Conservation (phyloP, 2,888 invertebrate genomes). For the Trichogramma evanescens region DNA sequence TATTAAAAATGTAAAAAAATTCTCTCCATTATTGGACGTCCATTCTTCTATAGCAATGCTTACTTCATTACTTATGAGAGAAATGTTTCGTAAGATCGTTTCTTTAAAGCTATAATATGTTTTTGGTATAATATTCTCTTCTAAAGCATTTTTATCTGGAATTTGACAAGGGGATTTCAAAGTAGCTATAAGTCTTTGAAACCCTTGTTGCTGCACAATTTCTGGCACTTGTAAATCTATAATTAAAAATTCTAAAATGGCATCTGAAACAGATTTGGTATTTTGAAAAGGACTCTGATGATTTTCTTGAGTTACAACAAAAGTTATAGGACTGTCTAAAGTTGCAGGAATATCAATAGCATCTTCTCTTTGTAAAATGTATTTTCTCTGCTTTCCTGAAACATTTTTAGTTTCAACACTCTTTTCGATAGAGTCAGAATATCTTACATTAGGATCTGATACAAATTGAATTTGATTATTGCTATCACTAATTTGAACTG, state of each 20-base stretch:
- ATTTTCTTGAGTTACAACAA: slow-evolving; percentile 40
- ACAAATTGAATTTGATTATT: slow-evolving; percentile 43
- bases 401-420: slow-evolving; percentile 22
- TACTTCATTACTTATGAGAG: slow-evolving; percentile 37
- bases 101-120: slow-evolving; percentile 46
- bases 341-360: slow-evolving; percentile 7
- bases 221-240: slow-evolving; percentile 48
- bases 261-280: slow-evolving; percentile 46
- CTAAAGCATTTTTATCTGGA: slow-evolving; percentile 47
- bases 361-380: slow-evolving; percentile 34
- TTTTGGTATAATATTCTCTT: slow-evolving; percentile 48
- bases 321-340: slow-evolving; percentile 31
- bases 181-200: slow-evolving; percentile 47
- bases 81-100: slow-evolving; percentile 36
- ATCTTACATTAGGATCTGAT: slow-evolving; percentile 41
- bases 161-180: slow-evolving; percentile 48
- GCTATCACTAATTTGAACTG: slow-evolving; percentile 42
- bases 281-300: slow-evolving; percentile 24
- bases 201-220: slow-evolving; percentile 48
- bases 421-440: slow-evolving; percentile 26
- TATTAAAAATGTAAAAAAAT: slow-evolving; percentile 45
- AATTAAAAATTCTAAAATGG: slow-evolving; percentile 48
- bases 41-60: slow-evolving; percentile 49
- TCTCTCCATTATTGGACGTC: slow-evolving; percentile 43
- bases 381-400: slow-evolving; percentile 29